phyloP scores from a whole-genome alignment of 2,797 vertebrate genomes.

The Rhynchonycteris naso region DNA sequence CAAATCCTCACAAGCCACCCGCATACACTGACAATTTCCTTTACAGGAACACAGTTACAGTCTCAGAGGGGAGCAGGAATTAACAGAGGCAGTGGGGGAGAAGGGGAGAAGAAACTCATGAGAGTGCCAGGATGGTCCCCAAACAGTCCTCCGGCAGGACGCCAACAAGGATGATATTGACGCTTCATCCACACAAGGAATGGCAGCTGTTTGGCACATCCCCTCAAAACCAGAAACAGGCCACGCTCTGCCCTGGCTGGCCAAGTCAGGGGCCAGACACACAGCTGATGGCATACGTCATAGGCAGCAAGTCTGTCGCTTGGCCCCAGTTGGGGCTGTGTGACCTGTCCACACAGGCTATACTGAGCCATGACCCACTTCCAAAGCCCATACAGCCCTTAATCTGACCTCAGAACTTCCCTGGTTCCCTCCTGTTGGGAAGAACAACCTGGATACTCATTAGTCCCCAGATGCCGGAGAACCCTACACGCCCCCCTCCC shows the following conservation, averaged over 20 bases:
- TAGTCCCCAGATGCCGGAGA: not conserved
- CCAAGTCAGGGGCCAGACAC: not conserved
- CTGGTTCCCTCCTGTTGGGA: not conserved
- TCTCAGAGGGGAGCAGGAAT: not conserved
- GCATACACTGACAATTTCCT: not conserved
- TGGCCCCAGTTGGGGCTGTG: not conserved
- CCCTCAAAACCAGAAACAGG: not conserved
- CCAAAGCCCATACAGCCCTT: not conserved
- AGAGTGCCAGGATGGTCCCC: not conserved
- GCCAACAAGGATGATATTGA: not conserved
- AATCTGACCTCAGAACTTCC: not conserved
- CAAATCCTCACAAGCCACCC: not conserved
- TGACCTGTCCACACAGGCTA: not conserved
- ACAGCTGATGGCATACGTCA: not conserved
- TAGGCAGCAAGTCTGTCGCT: not conserved
- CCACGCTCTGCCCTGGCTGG: not conserved
- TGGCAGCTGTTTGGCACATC: not conserved
- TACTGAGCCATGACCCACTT: not conserved
- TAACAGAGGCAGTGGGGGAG: not conserved
- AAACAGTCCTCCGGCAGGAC: not conserved
- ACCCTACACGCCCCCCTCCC: not conserved
- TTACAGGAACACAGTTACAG: not conserved
- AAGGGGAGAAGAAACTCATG: not conserved
- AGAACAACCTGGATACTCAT: not conserved
- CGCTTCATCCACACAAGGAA: not conserved